Evolutionary conservation across 2,888 invertebrate genomes (phyloP).

Genomic region (Chouioia cunea): DNA sequence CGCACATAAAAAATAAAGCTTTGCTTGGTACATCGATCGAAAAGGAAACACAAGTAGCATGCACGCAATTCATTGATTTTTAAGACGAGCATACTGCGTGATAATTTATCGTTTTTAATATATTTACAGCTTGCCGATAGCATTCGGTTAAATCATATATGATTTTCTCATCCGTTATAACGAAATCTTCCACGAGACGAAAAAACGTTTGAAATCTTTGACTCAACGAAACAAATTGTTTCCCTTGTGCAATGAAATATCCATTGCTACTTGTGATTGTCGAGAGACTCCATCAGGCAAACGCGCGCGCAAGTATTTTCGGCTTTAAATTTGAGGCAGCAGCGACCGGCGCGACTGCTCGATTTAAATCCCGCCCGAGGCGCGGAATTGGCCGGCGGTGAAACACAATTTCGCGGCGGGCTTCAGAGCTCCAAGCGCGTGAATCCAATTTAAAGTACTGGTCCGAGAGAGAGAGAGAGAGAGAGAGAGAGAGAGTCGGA

Average conservation of each 20-base stretch:
- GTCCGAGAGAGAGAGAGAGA: constrained; percentile 47
- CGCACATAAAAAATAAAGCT: background rate
- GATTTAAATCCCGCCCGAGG: constrained; percentile 60
- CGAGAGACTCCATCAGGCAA: constrained; percentile 52
- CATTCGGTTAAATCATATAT: constrained; percentile 62
- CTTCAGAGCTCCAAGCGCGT: constrained; percentile 55
- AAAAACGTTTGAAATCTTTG: background rate
- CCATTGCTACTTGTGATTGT: constrained; percentile 15
- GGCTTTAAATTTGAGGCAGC: constrained; percentile 61
- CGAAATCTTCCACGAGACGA: constrained; percentile 59
- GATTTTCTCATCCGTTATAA: constrained; percentile 61
- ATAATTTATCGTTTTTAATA: constrained; percentile 65
- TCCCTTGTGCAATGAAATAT: constrained; percentile 52
- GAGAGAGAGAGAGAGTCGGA: constrained; percentile 18
- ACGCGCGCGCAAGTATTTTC: constrained; percentile 55
- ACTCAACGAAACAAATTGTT: too few relatives aligned
- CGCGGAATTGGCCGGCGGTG: constrained; percentile 60
- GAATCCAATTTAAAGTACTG: constrained; percentile 61
- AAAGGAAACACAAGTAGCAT: constrained; percentile 59
- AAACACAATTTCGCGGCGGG: constrained; percentile 62
- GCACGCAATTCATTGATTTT: constrained; percentile 63
- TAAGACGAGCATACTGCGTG: constrained; percentile 52
- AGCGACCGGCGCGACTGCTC: constrained; percentile 50
- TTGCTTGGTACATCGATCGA: constrained; percentile 8
- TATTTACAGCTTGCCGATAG: constrained; percentile 64